phyloP scores from a whole-genome alignment of 2,888 invertebrate genomes.

The Erebia aethiops region DNA sequence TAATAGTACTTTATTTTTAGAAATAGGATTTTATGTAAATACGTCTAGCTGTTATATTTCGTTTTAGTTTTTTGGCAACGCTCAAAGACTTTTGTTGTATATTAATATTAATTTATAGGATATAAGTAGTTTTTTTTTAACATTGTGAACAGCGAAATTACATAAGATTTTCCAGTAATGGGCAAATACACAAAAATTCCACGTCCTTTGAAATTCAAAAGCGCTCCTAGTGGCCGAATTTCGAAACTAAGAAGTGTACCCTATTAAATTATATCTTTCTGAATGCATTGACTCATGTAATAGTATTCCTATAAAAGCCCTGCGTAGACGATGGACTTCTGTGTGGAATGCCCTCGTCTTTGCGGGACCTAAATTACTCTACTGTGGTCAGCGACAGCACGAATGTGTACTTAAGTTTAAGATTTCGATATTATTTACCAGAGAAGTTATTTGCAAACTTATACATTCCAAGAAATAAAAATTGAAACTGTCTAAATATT shows the following conservation, averaged over 20 bases:
- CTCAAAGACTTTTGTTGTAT: slow-evolving; percentile 49
- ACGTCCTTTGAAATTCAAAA: not conserved
- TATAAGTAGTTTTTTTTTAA: slow-evolving; percentile 37
- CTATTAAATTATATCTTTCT: no score
- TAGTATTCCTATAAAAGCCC: not conserved
- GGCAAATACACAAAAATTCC: not conserved
- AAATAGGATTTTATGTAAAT: slow-evolving; percentile 77
- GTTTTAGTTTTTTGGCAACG: slow-evolving; percentile 50
- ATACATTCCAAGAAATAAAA: slow-evolving; percentile 29
- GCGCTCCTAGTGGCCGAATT: not conserved
- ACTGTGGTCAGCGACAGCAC: not conserved
- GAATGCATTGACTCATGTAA: not conserved
- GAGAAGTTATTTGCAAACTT: not conserved
- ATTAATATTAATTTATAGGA: slow-evolving; percentile 37
- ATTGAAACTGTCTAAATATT: not conserved
- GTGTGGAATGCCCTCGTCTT: not conserved
- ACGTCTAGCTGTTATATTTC: slow-evolving; percentile 48
- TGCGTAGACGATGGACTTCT: not conserved
- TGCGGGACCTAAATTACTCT: not conserved
- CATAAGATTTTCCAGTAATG: not conserved
- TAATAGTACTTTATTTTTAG: slow-evolving; percentile 64
- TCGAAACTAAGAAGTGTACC: not conserved
- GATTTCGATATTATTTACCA: no score
- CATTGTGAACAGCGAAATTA: slow-evolving; percentile 28
- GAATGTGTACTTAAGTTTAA: no score